Conservation (phyloP, 2,888 invertebrate genomes). For the Scaptomyza flava region DNA sequence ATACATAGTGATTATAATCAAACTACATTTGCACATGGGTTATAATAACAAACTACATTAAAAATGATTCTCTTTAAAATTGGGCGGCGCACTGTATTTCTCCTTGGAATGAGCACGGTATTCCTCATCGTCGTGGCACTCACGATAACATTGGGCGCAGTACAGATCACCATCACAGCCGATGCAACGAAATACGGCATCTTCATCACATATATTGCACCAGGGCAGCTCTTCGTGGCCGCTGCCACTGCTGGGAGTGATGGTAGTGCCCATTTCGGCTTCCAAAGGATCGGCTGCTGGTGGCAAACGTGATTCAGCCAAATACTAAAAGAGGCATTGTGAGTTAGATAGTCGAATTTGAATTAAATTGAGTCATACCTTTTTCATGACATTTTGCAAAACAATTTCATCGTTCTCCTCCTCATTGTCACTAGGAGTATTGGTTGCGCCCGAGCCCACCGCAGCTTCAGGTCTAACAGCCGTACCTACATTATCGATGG, state of each 20-base stretch:
- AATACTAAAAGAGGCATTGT: constrained; percentile 80
- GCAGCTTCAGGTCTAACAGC: constrained; percentile 10
- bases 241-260: constrained; percentile 49
- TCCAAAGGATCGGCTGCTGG: constrained; percentile 84
- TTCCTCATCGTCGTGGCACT: constrained; percentile 89
- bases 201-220: constrained; percentile 94
- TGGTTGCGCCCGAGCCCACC: constrained; percentile 51
- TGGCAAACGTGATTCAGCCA: constrained; percentile 86
- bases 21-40: neutral
- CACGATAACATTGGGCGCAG: constrained; percentile 90
- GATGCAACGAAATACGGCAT: constrained; percentile 89
- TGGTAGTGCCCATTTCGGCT: constrained; percentile 63
- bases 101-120: constrained; percentile 82
- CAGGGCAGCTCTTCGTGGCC: constrained; percentile 88
- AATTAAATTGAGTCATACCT: constrained; percentile 51
- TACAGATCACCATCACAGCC: constrained; percentile 93
- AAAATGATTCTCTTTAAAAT: constrained; percentile 82
- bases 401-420: constrained; percentile 84
- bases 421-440: constrained; percentile 80
- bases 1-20: neutral
- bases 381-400: constrained; percentile 81
- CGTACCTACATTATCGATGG: constrained; percentile 49
- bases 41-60: neutral
- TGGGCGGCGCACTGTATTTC: constrained; percentile 78
- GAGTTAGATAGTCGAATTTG: neutral